Percentiles rank a stretch among this genome's conserved stretches.
Conservation (phyloP, 1,140 invertebrate genomes). For the Copidosoma floridanum region DNA sequence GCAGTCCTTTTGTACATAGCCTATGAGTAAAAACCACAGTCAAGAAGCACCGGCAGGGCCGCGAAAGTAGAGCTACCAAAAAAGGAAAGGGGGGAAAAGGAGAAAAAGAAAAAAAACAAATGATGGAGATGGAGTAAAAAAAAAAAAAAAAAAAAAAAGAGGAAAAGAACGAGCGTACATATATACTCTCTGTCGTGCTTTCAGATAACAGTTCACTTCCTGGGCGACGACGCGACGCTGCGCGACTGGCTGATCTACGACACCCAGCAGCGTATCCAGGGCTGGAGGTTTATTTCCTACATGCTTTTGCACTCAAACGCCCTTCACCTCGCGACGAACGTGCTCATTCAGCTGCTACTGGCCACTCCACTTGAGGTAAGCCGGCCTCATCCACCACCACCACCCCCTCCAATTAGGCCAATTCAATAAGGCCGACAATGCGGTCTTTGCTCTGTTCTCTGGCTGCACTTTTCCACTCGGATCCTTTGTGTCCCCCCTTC, state of each 20-base stretch:
- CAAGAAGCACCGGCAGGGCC: too few species aligned
- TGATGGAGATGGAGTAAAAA: background rate
- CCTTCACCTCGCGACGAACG: slow-evolving; percentile 63
- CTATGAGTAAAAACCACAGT: too few species aligned
- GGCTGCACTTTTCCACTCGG: background rate
- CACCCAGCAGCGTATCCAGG: slow-evolving; percentile 66
- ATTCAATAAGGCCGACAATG: slow-evolving; percentile 28
- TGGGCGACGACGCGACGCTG: slow-evolving; percentile 52
- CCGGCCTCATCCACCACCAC: too few species aligned
- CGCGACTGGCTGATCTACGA: slow-evolving; percentile 67
- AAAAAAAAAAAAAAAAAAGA: background rate
- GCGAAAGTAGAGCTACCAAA: background rate
- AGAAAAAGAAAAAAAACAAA: background rate
- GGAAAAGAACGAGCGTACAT: background rate
- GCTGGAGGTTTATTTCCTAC: slow-evolving; percentile 79
- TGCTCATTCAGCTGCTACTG: slow-evolving; percentile 66
- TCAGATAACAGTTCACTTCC: slow-evolving; percentile 58
- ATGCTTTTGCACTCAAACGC: slow-evolving; percentile 78
- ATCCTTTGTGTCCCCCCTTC: background rate
- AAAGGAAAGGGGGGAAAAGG: background rate
- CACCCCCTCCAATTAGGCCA: slow-evolving; percentile 42
- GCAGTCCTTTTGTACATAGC: too few species aligned
- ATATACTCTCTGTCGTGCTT: slow-evolving; percentile 8
- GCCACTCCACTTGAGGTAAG: slow-evolving; percentile 64
- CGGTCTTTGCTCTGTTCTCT: background rate